Percentiles rank a stretch among this genome's conserved stretches.
phyloP scores from a whole-genome alignment of 2,113 vertebrate genomes.

The Hydropotes inermis region DNA sequence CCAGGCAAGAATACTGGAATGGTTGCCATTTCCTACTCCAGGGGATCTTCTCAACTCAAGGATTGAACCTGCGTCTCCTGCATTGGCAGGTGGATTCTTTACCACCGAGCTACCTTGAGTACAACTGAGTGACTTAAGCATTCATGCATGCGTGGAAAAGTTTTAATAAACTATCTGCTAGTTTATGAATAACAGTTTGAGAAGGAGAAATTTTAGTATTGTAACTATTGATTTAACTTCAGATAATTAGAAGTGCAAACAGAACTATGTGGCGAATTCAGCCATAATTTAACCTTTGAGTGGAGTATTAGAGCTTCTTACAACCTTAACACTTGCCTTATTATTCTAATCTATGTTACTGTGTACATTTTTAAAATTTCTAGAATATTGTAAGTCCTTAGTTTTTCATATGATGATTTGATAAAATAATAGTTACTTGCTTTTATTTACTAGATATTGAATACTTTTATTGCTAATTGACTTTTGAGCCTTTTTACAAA shows the following conservation, averaged over 20 bases:
- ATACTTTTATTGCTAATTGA: conserved; percentile 5
- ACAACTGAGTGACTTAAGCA: not conserved
- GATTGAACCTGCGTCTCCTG: not conserved
- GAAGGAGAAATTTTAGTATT: conserved; percentile 1
- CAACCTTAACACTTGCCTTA: not conserved
- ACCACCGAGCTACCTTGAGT: not conserved
- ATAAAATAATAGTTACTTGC: not conserved
- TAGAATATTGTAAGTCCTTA: not conserved
- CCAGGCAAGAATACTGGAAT: not conserved
- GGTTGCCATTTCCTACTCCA: not conserved
- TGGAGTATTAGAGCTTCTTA: not conserved
- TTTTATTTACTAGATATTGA: not conserved
- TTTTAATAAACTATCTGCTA: conserved; percentile 1
- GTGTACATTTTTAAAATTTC: conserved; percentile 17
- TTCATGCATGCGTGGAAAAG: not conserved
- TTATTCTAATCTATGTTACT: conserved; percentile 5
- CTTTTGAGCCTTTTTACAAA: conserved; percentile 37
- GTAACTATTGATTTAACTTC: not conserved
- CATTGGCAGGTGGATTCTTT: not conserved
- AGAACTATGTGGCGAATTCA: not conserved
- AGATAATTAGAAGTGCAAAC: not conserved
- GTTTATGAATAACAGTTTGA: not conserved
- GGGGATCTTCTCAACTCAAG: not conserved
- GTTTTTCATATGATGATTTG: conserved; percentile 16
- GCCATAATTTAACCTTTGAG: not conserved